phyloP scores from a whole-genome alignment of 1,140 invertebrate species.

The Brachionus plicatilis region DNA sequence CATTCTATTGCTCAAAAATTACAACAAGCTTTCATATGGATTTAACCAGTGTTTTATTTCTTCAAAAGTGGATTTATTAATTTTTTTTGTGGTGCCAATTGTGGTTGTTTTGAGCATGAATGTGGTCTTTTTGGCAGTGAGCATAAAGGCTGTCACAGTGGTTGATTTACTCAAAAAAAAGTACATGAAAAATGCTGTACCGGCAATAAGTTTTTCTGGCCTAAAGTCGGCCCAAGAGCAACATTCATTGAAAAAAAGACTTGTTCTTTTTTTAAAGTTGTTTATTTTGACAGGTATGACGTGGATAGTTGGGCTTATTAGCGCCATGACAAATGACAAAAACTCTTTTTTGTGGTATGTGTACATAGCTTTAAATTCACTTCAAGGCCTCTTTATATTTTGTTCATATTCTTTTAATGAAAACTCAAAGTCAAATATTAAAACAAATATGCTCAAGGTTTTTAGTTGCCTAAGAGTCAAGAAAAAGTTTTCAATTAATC shows the following conservation, averaged over 20 bases:
- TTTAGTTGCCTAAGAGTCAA: not conserved
- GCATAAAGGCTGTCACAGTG: not conserved
- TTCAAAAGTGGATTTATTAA: not conserved
- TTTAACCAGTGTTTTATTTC: not conserved
- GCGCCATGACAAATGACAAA: not conserved
- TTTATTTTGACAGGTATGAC: not conserved
- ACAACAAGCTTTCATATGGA: not conserved
- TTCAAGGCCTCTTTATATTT: conserved; percentile 12
- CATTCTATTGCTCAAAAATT: not conserved
- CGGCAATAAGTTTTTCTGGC: not conserved
- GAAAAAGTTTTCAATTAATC: not conserved
- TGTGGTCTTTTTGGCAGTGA: not conserved
- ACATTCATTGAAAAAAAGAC: not conserved
- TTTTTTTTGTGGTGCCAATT: not conserved
- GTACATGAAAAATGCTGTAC: not conserved
- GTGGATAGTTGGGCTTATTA: not conserved
- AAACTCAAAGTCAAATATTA: not conserved
- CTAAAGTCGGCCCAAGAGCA: not conserved
- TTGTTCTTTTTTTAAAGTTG: not conserved
- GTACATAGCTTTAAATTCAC: conserved; percentile 2
- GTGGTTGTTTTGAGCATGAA: not conserved
- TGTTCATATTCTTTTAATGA: conserved; percentile 1
- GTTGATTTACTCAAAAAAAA: not conserved
- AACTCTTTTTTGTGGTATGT: conserved; percentile 1
- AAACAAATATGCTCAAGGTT: not conserved